These are phyloP conservation scores for Battus philenor DNA, from an alignment of 1,140 invertebrate species.

Conservation along the genomic window DNA sequence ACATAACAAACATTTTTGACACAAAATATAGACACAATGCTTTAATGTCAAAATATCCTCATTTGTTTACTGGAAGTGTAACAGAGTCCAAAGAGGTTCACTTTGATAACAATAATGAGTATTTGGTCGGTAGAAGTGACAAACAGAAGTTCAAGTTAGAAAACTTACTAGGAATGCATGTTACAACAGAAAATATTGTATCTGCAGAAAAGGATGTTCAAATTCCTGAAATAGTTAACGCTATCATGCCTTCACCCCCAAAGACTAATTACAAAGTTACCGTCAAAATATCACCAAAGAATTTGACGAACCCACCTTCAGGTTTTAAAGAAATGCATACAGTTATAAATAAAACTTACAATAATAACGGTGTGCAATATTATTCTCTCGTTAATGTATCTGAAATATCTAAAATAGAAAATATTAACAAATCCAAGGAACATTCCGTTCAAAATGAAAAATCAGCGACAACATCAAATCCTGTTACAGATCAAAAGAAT, in stretches of 20 bases:
- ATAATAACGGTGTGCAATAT: conserved; percentile 49
- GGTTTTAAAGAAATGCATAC: conserved; percentile 63
- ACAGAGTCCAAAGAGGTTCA: conserved; percentile 34
- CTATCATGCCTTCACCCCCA: conserved; percentile 27
- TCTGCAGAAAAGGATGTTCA: conserved; percentile 12
- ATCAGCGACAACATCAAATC: conserved; percentile 11
- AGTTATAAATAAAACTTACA: conserved; percentile 55
- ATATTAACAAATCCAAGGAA: conserved; percentile 30
- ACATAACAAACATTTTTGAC: conserved; percentile 28
- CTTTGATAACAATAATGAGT: conserved; percentile 15
- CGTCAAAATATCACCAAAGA: conserved; percentile 54
- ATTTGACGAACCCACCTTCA: conserved; percentile 27
- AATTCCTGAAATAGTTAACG: conserved; percentile 34
- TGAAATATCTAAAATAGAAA: conserved; percentile 58
- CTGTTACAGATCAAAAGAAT: conserved; percentile 22
- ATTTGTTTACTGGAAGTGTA: conserved; percentile 48
- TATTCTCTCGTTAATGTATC: conserved; percentile 53
- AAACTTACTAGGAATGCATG: conserved; percentile 7
- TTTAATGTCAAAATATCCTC: conserved; percentile 60
- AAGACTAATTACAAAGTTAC: conserved; percentile 47
- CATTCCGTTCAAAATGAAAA: neutral
- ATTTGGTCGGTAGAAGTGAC: neutral
- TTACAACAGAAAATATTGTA: conserved; percentile 1
- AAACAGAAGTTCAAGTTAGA: conserved; percentile 4
- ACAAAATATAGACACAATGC: conserved; percentile 28